These are phyloP conservation scores for Pollenia amentaria DNA, from an alignment of 2,888 invertebrate genomes.

Conservation along the genomic window DNA sequence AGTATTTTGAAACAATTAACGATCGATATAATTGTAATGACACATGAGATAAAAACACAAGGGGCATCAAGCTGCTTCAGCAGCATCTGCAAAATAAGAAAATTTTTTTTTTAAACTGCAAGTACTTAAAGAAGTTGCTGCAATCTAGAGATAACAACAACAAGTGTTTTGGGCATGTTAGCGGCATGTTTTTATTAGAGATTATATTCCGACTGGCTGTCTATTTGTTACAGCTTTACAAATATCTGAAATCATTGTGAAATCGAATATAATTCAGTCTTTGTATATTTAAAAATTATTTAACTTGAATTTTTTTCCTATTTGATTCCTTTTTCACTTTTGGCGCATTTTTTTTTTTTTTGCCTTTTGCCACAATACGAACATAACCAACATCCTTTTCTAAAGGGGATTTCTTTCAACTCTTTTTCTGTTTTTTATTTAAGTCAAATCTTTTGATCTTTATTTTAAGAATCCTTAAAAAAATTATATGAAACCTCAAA, in stretches of 20 bases:
- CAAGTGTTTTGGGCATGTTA: conserved; percentile 70
- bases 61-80: conserved; percentile 50
- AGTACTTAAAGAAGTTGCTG: conserved; percentile 29
- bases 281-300: conserved; percentile 45
- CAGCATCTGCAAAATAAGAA: conserved; percentile 67
- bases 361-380: conserved; percentile 43
- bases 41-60: conserved; percentile 36
- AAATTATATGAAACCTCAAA: conserved; percentile 66
- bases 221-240: conserved; percentile 10
- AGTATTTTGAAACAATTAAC: conserved; percentile 54
- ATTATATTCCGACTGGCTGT: conserved; percentile 11
- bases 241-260: conserved; percentile 1
- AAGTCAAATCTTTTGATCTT: conserved; percentile 12
- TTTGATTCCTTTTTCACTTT: conserved; percentile 70
- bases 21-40: conserved; percentile 64
- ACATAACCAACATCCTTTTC: conserved; percentile 30
- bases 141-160: conserved; percentile 48
- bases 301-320: conserved; percentile 57
- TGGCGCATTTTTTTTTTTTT: conserved; percentile 63
- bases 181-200: conserved; percentile 60
- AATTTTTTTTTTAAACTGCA: conserved; percentile 14
- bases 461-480: background rate
- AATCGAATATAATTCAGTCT: background rate
- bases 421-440: conserved; percentile 32
- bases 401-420: conserved; percentile 17